Conservation (phyloP, 2,113 vertebrate species). For the Pseudorectes ferrugineus region DNA sequence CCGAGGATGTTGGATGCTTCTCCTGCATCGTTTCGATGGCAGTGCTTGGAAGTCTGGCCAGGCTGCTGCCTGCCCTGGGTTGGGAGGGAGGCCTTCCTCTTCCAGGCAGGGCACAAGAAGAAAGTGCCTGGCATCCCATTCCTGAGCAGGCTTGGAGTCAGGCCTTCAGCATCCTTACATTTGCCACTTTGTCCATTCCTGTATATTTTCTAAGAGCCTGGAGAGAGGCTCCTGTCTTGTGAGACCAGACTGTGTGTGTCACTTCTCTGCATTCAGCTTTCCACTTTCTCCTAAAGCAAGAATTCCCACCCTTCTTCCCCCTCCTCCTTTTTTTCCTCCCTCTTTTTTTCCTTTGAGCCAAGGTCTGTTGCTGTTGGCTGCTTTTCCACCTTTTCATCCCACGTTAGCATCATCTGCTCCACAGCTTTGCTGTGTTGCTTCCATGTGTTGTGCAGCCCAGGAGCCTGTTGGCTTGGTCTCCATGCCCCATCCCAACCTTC, state of each 20-base stretch:
- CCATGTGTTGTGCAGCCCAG: background rate
- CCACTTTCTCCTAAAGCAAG: background rate
- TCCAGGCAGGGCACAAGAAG: background rate
- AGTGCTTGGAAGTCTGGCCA: background rate
- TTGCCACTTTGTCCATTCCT: accelerated
- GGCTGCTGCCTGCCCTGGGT: background rate
- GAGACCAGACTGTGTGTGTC: background rate
- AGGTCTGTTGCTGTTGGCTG: background rate
- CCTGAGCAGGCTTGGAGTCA: background rate
- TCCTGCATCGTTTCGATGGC: accelerated
- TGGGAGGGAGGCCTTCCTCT: background rate
- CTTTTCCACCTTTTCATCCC: background rate
- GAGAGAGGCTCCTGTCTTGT: background rate
- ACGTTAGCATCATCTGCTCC: background rate
- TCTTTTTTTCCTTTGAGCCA: background rate
- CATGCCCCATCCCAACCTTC: background rate
- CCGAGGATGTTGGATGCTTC: accelerated
- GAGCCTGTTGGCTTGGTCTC: background rate
- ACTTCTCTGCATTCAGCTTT: background rate
- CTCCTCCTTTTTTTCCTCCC: accelerated
- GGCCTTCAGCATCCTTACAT: background rate
- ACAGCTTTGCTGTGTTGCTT: background rate
- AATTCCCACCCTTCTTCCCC: background rate
- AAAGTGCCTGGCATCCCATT: background rate
- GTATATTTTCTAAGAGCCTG: background rate